phyloP scores from a whole-genome alignment of 2,113 vertebrate genomes.

The Scartelaos histophorus region DNA sequence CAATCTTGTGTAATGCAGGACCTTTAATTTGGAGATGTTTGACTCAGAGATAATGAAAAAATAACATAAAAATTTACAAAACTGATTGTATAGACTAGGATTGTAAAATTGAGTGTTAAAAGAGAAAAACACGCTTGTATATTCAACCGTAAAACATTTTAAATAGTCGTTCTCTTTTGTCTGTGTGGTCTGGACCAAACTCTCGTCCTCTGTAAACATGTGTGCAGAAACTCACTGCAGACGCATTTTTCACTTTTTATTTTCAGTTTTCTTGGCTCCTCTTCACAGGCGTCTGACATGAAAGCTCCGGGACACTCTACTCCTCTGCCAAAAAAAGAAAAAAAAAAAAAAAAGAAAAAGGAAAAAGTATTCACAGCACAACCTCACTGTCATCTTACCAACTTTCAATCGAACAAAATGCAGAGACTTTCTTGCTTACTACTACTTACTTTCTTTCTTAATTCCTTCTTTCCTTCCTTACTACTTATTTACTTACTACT shows the following conservation, averaged over 20 bases:
- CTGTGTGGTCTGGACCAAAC: background rate
- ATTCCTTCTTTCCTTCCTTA: too few relatives aligned
- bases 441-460: too few relatives aligned
- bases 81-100: too few relatives aligned
- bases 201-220: background rate
- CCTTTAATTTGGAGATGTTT: too few relatives aligned
- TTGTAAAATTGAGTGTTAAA: too few relatives aligned
- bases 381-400: too few relatives aligned
- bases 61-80: too few relatives aligned
- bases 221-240: background rate
- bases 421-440: too few relatives aligned
- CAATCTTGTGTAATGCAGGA: too few relatives aligned
- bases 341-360: slow-evolving; percentile 12
- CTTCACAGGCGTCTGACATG: slow-evolving; percentile 18
- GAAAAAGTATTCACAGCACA: background rate
- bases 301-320: slow-evolving; percentile 29
- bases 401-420: too few relatives aligned
- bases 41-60: too few relatives aligned
- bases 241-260: background rate
- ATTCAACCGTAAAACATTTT: background rate
- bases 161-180: background rate
- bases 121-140: background rate
- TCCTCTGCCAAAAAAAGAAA: slow-evolving; percentile 15
- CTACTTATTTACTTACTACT: too few relatives aligned
- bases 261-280: background rate